phyloP scores from a whole-genome alignment of 2,797 vertebrate species.

The Florisuga fusca region DNA sequence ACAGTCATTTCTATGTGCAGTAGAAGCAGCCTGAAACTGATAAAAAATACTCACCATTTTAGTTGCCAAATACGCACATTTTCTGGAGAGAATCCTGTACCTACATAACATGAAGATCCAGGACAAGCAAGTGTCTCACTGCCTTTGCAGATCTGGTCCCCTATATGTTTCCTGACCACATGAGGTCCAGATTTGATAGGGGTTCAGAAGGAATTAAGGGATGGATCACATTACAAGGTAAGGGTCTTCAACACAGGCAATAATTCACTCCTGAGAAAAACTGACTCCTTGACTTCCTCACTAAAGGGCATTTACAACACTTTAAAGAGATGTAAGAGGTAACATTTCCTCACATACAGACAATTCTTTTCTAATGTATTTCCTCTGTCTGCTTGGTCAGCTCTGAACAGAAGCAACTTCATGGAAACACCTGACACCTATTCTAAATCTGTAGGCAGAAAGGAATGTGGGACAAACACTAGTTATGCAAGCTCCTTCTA shows the following conservation, averaged over 20 bases:
- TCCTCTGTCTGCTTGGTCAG: background rate
- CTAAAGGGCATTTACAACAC: slow-evolving; percentile 37
- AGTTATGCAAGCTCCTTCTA: background rate
- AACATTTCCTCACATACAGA: background rate
- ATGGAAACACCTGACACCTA: background rate
- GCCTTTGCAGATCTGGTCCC: background rate
- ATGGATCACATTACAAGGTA: background rate
- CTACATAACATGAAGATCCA: background rate
- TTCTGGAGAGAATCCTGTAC: background rate
- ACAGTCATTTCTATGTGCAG: background rate
- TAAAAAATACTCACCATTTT: background rate
- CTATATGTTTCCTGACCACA: accelerated
- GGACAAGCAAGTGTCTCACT: background rate
- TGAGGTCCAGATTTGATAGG: background rate
- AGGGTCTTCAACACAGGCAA: background rate
- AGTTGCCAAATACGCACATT: background rate
- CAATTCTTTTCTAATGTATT: slow-evolving; percentile 29
- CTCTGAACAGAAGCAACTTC: background rate
- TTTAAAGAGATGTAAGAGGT: slow-evolving; percentile 23
- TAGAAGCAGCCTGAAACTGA: background rate
- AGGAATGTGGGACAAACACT: background rate
- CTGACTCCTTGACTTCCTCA: slow-evolving; percentile 46
- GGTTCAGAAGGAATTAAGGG: background rate
- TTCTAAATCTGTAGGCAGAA: background rate
- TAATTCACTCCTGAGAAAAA: background rate